Evolutionary conservation across 92 coral and sea anemone genomes (phyloP).

Genomic region (Umimayanthus chanpuru): DNA sequence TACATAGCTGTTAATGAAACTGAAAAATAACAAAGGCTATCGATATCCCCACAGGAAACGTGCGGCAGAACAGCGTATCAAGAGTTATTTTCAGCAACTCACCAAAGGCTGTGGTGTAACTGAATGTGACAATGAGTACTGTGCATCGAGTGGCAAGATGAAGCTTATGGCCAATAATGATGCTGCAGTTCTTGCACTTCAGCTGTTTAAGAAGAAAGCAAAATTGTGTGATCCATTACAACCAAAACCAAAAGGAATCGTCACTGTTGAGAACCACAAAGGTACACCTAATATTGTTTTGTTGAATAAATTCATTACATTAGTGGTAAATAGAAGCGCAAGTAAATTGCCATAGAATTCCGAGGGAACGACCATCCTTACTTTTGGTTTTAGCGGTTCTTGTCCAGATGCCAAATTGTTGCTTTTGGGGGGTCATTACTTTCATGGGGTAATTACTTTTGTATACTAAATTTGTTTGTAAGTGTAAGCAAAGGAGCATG

Average conservation of each 20-base stretch:
- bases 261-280: slow-evolving; percentile 61
- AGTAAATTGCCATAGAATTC: background rate
- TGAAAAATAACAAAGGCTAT: background rate
- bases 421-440: too few species aligned
- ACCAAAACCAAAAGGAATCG: slow-evolving; percentile 39
- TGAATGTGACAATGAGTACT: slow-evolving; percentile 82
- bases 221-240: slow-evolving; percentile 70
- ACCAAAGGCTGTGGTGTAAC: slow-evolving; percentile 88
- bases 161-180: slow-evolving; percentile 65
- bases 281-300: slow-evolving; percentile 58
- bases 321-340: background rate
- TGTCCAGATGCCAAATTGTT: too few species aligned
- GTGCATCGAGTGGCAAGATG: slow-evolving; percentile 89
- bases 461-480: too few species aligned
- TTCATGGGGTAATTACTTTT: too few species aligned
- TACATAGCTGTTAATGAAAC: too few species aligned
- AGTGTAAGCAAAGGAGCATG: too few species aligned
- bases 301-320: background rate
- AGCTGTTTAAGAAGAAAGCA: slow-evolving; percentile 86
- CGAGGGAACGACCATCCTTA: too few species aligned
- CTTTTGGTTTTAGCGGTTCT: too few species aligned
- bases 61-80: slow-evolving; percentile 82
- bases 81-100: slow-evolving; percentile 87
- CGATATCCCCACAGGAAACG: slow-evolving; percentile 63
- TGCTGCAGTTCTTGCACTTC: slow-evolving; percentile 88